Conservation (phyloP, 2,888 invertebrate genomes). For the Stegana nigrithorax region DNA sequence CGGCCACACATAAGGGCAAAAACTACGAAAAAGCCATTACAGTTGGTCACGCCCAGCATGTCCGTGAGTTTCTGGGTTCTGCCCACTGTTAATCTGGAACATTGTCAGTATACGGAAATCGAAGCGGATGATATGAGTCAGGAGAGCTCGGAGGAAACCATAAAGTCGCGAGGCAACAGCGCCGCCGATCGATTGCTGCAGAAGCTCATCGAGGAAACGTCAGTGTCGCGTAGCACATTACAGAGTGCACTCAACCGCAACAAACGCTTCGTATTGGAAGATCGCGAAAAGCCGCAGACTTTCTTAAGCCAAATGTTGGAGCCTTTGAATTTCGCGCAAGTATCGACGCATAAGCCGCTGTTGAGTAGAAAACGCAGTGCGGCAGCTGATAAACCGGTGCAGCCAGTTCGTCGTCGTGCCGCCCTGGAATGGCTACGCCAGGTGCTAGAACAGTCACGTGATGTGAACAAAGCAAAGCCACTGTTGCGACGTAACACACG, state of each 20-base stretch:
- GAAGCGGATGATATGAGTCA: slow-evolving; percentile 40
- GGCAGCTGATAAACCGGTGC: slow-evolving; percentile 14
- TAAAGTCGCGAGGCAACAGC: slow-evolving; percentile 45
- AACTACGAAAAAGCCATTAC: slow-evolving; percentile 71
- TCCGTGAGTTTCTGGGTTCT: slow-evolving; percentile 83
- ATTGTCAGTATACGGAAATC: slow-evolving; percentile 70
- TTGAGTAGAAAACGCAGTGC: not conserved
- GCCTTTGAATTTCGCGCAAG: slow-evolving; percentile 25
- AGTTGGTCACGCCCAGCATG: slow-evolving; percentile 74
- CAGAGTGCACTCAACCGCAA: slow-evolving; percentile 48
- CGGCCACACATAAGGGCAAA: slow-evolving; percentile 71
- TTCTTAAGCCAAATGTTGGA: slow-evolving; percentile 41
- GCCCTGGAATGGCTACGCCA: slow-evolving; percentile 54
- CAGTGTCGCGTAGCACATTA: slow-evolving; percentile 45
- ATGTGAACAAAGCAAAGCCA: slow-evolving; percentile 29
- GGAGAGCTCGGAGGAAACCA: slow-evolving; percentile 38
- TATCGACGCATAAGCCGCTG: slow-evolving; percentile 10
- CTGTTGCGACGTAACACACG: slow-evolving; percentile 46
- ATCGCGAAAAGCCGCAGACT: slow-evolving; percentile 26
- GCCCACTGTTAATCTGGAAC: slow-evolving; percentile 74
- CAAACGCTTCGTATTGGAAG: slow-evolving; percentile 55
- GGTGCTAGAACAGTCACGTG: slow-evolving; percentile 46
- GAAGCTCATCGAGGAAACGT: slow-evolving; percentile 61
- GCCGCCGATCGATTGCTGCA: slow-evolving; percentile 61
- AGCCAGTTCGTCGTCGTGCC: slow-evolving; percentile 34